phyloP scores from a whole-genome alignment of 37 sponge, comb jelly and placozoan genomes.

The Cliona cf. orientalis region DNA sequence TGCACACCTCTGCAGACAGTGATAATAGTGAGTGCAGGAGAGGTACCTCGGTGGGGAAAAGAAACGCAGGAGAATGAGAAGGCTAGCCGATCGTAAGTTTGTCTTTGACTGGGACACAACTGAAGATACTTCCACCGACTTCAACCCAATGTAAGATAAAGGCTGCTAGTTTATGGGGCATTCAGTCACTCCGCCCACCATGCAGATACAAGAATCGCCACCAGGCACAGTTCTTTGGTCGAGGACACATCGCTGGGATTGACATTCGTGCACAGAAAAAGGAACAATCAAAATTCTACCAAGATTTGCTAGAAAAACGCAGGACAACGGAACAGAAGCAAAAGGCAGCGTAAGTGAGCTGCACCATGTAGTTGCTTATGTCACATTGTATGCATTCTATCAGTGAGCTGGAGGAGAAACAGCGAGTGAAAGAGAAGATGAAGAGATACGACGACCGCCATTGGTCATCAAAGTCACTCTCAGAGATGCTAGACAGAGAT shows the following conservation, averaged over 20 bases:
- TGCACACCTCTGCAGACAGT: neutral
- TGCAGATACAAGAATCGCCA: slow-evolving; percentile 85
- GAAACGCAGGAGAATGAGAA: slow-evolving; percentile 77
- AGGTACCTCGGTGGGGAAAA: slow-evolving; percentile 87
- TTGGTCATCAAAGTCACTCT: slow-evolving; percentile 90
- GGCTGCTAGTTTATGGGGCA: neutral
- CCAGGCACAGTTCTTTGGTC: slow-evolving; percentile 94
- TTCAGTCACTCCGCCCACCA: too few relatives aligned
- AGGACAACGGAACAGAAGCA: slow-evolving; percentile 91
- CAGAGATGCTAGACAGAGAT: slow-evolving; percentile 94
- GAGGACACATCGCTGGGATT: slow-evolving; percentile 96
- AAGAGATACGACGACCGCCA: slow-evolving; percentile 87
- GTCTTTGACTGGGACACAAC: slow-evolving; percentile 97
- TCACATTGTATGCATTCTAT: neutral
- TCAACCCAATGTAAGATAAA: slow-evolving; percentile 81
- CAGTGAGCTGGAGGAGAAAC: slow-evolving; percentile 59
- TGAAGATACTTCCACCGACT: slow-evolving; percentile 94
- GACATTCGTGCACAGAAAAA: slow-evolving; percentile 93
- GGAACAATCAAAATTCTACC: slow-evolving; percentile 93
- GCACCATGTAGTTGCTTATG: neutral
- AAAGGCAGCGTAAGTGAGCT: slow-evolving; percentile 68
- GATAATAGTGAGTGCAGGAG: slow-evolving; percentile 45
- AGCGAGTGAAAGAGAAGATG: slow-evolving; percentile 68
- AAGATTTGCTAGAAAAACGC: slow-evolving; percentile 83
- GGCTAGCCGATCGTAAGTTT: slow-evolving; percentile 94